Evolutionary conservation across 2,888 invertebrate species (phyloP).

Genomic region (Tipula vernalis): DNA sequence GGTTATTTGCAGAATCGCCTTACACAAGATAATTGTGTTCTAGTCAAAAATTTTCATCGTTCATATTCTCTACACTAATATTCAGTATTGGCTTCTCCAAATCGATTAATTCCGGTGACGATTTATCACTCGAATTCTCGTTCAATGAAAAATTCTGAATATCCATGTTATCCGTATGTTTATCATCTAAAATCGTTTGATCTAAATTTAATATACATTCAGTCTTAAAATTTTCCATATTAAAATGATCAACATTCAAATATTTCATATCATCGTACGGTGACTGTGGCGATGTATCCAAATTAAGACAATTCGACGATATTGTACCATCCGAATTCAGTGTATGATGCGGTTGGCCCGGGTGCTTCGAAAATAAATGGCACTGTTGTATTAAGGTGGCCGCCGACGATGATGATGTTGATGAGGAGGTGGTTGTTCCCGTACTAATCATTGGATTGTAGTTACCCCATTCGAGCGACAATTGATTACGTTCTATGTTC

Average conservation of each 20-base stretch:
- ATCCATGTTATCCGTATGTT: constrained; percentile 5
- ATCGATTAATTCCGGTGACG: constrained; percentile 26
- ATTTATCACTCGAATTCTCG: constrained; percentile 13
- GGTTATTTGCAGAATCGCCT: background rate
- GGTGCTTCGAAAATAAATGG: constrained; percentile 12
- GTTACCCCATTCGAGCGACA: constrained; percentile 32
- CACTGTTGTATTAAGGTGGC: constrained; percentile 6
- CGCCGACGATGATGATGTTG: constrained; percentile 8
- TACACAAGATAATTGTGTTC: background rate
- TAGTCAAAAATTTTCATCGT: background rate
- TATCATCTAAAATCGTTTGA: constrained; percentile 23
- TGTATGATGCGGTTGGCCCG: background rate
- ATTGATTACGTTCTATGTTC: constrained; percentile 29
- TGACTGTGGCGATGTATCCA: constrained; percentile 25
- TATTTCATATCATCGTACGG: constrained; percentile 36
- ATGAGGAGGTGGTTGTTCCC: background rate
- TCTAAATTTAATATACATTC: constrained; percentile 36
- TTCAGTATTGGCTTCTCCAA: constrained; percentile 31
- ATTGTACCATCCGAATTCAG: background rate
- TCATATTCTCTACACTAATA: constrained; percentile 18
- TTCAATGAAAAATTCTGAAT: background rate
- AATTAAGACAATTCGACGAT: constrained; percentile 21
- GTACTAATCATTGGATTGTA: background rate
- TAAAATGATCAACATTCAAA: constrained; percentile 35
- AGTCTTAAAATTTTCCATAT: constrained; percentile 35